Evolutionary conservation across 1,140 invertebrate species (phyloP).

Genomic region (Drosophila albomicans): DNA sequence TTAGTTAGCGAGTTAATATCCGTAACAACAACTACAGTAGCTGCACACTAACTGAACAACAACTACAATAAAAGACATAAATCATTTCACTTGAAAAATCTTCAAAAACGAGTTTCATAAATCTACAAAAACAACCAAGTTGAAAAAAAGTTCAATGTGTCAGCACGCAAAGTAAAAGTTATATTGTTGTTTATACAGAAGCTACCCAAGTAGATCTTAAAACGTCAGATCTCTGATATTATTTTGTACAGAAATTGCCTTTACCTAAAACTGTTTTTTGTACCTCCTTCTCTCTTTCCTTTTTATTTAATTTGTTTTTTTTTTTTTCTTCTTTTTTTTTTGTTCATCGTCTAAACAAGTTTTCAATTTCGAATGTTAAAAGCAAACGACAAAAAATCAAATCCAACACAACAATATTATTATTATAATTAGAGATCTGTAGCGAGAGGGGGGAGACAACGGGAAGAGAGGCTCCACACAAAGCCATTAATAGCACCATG

Average conservation of each 20-base stretch:
- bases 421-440: slow-evolving; percentile 78
- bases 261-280: slow-evolving; percentile 21
- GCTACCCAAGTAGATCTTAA: slow-evolving; percentile 45
- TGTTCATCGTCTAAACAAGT: slow-evolving; percentile 56
- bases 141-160: slow-evolving; percentile 76
- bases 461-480: slow-evolving; percentile 27
- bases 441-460: neutral
- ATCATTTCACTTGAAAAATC: slow-evolving; percentile 60
- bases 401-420: slow-evolving; percentile 72
- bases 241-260: slow-evolving; percentile 44
- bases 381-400: slow-evolving; percentile 29
- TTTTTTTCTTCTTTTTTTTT: slow-evolving; percentile 17
- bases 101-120: slow-evolving; percentile 68
- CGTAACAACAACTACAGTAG: slow-evolving; percentile 39
- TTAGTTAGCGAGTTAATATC: slow-evolving; percentile 61
- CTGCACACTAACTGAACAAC: slow-evolving; percentile 16
- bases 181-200: slow-evolving; percentile 51
- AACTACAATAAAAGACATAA: slow-evolving; percentile 37
- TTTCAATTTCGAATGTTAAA: slow-evolving; percentile 54
- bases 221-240: slow-evolving; percentile 46
- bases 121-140: slow-evolving; percentile 44
- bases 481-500: slow-evolving; percentile 69
- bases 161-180: slow-evolving; percentile 70
- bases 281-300: slow-evolving; percentile 23
- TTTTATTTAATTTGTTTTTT: neutral